phyloP scores from a whole-genome alignment of 1,140 invertebrate genomes.

The Drosophila dunni region DNA sequence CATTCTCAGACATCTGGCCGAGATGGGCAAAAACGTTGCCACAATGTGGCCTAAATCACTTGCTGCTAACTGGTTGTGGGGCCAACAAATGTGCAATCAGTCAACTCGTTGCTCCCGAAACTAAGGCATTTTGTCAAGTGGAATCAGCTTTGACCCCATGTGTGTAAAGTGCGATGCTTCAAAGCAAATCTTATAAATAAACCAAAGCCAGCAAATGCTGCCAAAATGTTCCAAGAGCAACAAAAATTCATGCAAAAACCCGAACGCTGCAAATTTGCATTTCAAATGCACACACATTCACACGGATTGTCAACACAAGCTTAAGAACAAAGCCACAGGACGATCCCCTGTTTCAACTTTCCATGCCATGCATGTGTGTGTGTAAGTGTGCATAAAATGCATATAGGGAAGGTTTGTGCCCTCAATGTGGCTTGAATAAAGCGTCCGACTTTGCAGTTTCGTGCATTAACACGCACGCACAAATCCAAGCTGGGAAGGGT shows the following conservation, averaged over 20 bases:
- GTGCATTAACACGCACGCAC: conserved; percentile 81
- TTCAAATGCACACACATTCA: conserved; percentile 43
- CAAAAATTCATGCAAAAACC: conserved; percentile 31
- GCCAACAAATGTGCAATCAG: conserved; percentile 53
- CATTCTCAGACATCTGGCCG: neutral
- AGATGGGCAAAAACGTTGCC: conserved; percentile 1
- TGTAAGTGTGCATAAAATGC: conserved; percentile 72
- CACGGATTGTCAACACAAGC: conserved; percentile 60
- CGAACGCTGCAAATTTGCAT: conserved; percentile 70
- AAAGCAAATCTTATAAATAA: conserved; percentile 80
- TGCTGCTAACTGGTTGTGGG: neutral
- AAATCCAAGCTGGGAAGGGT: neutral
- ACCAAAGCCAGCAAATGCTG: conserved; percentile 50
- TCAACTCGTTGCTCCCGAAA: conserved; percentile 42
- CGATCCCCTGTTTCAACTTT: conserved; percentile 28
- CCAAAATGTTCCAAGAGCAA: conserved; percentile 39
- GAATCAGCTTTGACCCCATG: conserved; percentile 59
- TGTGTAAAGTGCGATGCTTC: conserved; percentile 64
- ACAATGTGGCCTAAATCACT: conserved; percentile 36
- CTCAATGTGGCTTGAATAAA: conserved; percentile 39
- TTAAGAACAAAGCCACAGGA: conserved; percentile 58
- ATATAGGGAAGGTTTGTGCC: conserved; percentile 32
- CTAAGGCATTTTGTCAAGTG: conserved; percentile 64
- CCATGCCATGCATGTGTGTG: conserved; percentile 5
- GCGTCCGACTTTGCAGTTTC: conserved; percentile 61